Evolutionary conservation across 1,140 invertebrate species (phyloP).

Genomic region (Drosophila micromelanica): DNA sequence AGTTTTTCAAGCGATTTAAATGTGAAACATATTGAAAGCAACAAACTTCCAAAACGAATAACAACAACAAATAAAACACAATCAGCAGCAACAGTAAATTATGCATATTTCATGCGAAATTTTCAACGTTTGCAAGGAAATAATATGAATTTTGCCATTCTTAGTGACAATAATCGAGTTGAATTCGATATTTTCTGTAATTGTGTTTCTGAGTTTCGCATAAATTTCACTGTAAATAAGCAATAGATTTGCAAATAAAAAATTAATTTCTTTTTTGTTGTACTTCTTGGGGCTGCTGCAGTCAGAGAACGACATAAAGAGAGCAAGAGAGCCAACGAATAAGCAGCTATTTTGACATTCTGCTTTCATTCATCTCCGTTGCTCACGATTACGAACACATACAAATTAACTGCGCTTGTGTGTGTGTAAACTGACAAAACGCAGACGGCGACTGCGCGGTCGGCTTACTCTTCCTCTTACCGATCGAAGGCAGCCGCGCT

Average conservation of each 20-base stretch:
- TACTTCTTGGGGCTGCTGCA: constrained; percentile 63
- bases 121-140: constrained; percentile 33
- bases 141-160: constrained; percentile 13
- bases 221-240: constrained; percentile 45
- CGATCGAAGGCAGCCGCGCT: constrained; percentile 46
- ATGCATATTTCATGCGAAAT: constrained; percentile 73
- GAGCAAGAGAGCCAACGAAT: constrained; percentile 18
- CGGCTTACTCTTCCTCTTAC: constrained; percentile 41
- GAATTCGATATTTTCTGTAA: constrained; percentile 16
- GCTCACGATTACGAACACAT: constrained; percentile 57
- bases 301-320: constrained; percentile 34
- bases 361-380: constrained; percentile 81
- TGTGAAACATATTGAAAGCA: constrained; percentile 52
- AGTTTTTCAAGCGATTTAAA: constrained; percentile 36
- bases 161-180: not conserved
- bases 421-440: constrained; percentile 32
- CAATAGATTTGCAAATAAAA: constrained; percentile 63
- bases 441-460: constrained; percentile 41
- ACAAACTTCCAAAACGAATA: constrained; percentile 22
- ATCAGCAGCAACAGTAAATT: constrained; percentile 63
- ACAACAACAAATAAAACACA: constrained; percentile 65
- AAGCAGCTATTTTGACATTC: constrained; percentile 74
- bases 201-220: constrained; percentile 25
- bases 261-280: constrained; percentile 74
- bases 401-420: constrained; percentile 43